A percentile compares a stretch with the other conserved stretches of the same genome.
Evolutionary conservation across 1,140 invertebrate species (phyloP).

Genomic region (Halesus radiatus): DNA sequence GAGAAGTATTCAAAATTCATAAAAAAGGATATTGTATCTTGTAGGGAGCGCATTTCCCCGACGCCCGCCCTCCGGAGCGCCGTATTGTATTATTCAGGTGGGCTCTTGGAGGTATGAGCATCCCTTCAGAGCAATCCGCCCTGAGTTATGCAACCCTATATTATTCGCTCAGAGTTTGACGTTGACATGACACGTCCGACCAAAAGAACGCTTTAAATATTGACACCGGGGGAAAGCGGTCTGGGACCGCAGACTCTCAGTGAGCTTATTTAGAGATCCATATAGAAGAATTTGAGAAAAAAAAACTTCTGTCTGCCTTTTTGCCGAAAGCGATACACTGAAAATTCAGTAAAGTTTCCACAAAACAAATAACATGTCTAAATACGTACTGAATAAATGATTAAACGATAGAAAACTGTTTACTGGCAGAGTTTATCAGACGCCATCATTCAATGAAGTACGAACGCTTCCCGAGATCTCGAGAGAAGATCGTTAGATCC

Average conservation of each 20-base stretch:
- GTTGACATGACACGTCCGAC: slow-evolving; percentile 57
- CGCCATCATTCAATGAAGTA: slow-evolving; percentile 52
- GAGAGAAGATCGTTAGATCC: slow-evolving; percentile 39
- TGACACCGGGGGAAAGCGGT: slow-evolving; percentile 50
- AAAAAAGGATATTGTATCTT: slow-evolving; percentile 3
- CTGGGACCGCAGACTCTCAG: slow-evolving; percentile 14
- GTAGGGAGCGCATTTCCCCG: background rate
- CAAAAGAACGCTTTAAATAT: slow-evolving; percentile 57
- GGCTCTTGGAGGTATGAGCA: slow-evolving; percentile 28
- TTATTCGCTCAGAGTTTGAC: slow-evolving; percentile 54
- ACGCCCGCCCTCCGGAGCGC: background rate
- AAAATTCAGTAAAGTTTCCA: too few relatives aligned
- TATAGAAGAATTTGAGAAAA: too few relatives aligned
- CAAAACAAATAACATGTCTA: too few relatives aligned
- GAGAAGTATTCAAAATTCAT: slow-evolving; percentile 35
- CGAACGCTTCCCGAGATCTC: slow-evolving; percentile 40
- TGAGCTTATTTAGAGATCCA: slow-evolving; percentile 1
- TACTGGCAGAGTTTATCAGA: slow-evolving; percentile 35
- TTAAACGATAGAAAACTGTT: slow-evolving; percentile 21
- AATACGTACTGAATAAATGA: too few relatives aligned
- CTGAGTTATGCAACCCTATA: slow-evolving; percentile 49
- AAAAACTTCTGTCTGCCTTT: slow-evolving; percentile 2
- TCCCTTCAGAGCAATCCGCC: slow-evolving; percentile 31
- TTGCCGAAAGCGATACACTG: background rate
- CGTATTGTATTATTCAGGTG: slow-evolving; percentile 45